A percentile compares a stretch with the other conserved stretches of the same genome.
These are phyloP conservation scores for Melanophora roralis DNA, from an alignment of 2,888 invertebrate species.

Conservation along the genomic window DNA sequence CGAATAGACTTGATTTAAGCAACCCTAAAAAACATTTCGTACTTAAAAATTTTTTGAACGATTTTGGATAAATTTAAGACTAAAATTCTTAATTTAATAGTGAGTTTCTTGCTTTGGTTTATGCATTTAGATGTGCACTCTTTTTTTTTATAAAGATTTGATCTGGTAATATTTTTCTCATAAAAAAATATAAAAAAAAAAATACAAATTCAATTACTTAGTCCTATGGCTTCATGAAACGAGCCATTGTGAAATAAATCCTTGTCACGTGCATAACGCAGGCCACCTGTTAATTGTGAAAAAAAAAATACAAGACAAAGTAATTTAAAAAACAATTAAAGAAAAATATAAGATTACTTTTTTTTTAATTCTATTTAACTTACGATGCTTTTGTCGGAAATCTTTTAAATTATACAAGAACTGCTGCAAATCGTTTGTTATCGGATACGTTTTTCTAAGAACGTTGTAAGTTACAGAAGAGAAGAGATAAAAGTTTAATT, in stretches of 20 bases:
- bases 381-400: constrained; percentile 35
- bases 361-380: neutral
- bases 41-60: no score
- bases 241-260: constrained; percentile 70
- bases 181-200: no score
- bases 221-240: constrained; percentile 73
- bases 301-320: neutral
- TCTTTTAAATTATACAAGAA: constrained; percentile 5
- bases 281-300: constrained; percentile 48
- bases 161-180: no score
- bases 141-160: no score
- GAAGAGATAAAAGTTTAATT: neutral
- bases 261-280: constrained; percentile 64
- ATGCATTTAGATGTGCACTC: no score
- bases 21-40: no score
- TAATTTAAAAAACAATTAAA: neutral
- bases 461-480: neutral
- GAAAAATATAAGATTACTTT: neutral
- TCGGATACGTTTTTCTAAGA: neutral
- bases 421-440: neutral
- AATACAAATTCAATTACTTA: constrained; percentile 70
- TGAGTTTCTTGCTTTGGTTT: no score
- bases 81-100: no score
- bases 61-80: no score
- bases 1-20: no score